Evolutionary conservation across 2,797 vertebrate species (phyloP), one percentile per base, ranked within the genome.

Genomic region (Odontamblyopus rebecca): DNA sequence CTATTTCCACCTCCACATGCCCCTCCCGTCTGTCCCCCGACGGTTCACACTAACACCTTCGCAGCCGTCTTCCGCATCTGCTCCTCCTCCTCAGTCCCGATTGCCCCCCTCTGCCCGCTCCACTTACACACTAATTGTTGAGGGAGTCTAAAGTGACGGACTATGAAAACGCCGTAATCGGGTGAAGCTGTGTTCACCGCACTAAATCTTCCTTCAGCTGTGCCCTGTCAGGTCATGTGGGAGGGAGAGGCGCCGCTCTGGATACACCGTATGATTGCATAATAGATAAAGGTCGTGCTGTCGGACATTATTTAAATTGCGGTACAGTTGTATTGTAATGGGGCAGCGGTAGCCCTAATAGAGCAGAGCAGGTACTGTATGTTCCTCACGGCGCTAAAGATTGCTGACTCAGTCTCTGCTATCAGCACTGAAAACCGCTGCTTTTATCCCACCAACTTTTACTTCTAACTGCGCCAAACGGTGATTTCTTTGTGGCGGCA

Each of bases 51-150:
- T 48, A 13, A 16, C 44, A 48, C 41, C 41, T 44, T 44, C n/a
- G 13, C 44, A 15, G 13, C 44, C 13, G 3, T 48, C 44, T 1
- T 48, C 44, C 41, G 15, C 41, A 11, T 44, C 41, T 12, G 41
- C 41, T 44, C 41, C 41, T 44, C 41, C 41, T 44, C 41, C 11
- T 41, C 38, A 41, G 38, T 38, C 35, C 38, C 41, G 11, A 63
- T 48, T n/a, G 68, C 56, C 41, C 38, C 73, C 61, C 51, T n/a
- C 60, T 70, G 68, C 70, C 68, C 7, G 74, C 61, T 82, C 76
- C 71, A 67, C 62, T 80, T 83, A 69, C 73, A 64, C 61, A 48
- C 71, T 85, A 71, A 85, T 87, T 79, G 80, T 79, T 72, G 70
- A 77, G 69, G 73, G 74, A 60, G 63, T 35, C 19, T 12, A 77